Percentiles rank a stretch among this genome's conserved stretches.
Conservation (phyloP, 2,113 vertebrate species). For the Enhydra lutris region DNA sequence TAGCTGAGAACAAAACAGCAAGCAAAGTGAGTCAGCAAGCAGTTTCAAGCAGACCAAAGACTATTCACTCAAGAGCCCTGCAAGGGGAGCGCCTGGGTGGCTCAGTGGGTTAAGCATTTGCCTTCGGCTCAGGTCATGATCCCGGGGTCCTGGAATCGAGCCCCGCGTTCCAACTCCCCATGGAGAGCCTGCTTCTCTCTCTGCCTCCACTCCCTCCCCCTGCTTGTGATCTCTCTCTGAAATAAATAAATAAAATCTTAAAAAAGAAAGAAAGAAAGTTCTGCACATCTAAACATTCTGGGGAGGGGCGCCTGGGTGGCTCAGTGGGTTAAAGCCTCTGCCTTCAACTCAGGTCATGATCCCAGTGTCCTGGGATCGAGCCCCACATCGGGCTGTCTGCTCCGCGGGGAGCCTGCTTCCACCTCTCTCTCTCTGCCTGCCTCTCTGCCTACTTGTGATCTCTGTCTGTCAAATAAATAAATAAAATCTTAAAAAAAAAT, state of each 20-base stretch:
- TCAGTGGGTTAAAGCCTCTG: too few relatives aligned
- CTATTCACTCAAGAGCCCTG: background rate
- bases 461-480: too few relatives aligned
- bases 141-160: background rate
- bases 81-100: background rate
- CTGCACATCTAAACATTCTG: background rate
- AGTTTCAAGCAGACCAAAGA: background rate
- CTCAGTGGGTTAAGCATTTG: background rate
- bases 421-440: too few relatives aligned
- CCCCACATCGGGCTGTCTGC: too few relatives aligned
- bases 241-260: background rate
- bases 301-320: too few relatives aligned
- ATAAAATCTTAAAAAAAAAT: too few relatives aligned
- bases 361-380: too few relatives aligned
- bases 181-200: too few relatives aligned
- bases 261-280: background rate
- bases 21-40: background rate
- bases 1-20: constrained; percentile 82
- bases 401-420: too few relatives aligned
- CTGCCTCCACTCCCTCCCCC: background rate
- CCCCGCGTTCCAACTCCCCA: too few relatives aligned
- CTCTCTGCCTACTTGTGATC: too few relatives aligned
- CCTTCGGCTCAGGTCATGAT: background rate
- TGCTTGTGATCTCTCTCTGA: background rate
- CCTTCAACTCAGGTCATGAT: too few relatives aligned